Base-by-base conservation (phyloP, 2,888 invertebrate species). In the Ctenicera cuprea region DNA sequence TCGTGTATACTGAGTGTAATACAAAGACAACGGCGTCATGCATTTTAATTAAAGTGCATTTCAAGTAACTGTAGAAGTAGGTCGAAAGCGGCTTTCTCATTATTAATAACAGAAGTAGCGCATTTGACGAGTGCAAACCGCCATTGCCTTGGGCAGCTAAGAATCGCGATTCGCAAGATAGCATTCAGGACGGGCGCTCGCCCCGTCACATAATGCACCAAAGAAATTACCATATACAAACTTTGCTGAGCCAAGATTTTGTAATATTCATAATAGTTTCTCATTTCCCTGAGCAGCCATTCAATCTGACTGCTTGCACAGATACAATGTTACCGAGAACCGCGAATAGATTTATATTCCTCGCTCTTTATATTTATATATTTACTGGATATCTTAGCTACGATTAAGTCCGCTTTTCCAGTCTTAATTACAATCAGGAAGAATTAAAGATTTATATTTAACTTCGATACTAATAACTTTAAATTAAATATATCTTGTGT, bases 171-270 rank as follows among this genome's bases (percentile, higher is more conserved):
- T 81, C 77, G 76, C 76, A 77, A 82, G 85, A 85, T 85, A 85
- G 76, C 83, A 84, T 85, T 85, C 85, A 85, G 66, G 76, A 75
- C 79, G 74, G 78, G 78, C 79, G 76, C 80, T 80, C 80, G 79
- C 78, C 80, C 74, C 79, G 76, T 76, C 80, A 77, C 80, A 84
- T 83, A 84, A 83, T 84, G 82, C 83, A 81, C 82, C 82, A 79
- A 83, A 83, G 85, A 83, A 83, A 84, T 84, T 83, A 82, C 84
- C 83, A 82, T 84, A 81, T 80, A 82, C 82, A 82, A 83, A 82
- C 81, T 80, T 80, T 73, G 74, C 78, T 71, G 66, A 77, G 78
- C 76, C 76, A 75, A 80, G 81, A 82, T 82, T 82, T 80, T 83
- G 81, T 81, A 83, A 83, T 83, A 83, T 83, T 83, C 82, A 83